Base-by-base conservation (phyloP, 2,888 invertebrate genomes). In the Smittia sp. region DNA sequence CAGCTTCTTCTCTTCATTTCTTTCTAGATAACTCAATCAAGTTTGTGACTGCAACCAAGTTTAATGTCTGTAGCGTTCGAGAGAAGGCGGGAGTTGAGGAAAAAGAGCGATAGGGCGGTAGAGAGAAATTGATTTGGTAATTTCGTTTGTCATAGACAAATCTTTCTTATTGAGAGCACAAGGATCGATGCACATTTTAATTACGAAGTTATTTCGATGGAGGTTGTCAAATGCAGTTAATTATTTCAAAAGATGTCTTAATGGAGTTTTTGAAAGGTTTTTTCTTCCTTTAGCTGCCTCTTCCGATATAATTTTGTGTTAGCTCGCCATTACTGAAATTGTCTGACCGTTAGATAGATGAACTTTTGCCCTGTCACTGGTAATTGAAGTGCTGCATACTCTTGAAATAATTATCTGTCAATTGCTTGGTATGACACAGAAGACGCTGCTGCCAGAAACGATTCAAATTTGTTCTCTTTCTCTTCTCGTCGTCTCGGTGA, bases 341-440 rank as follows among this genome's bases (percentile, higher is more conserved):
- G 11, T 46, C 46, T 46, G 32, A 32, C 32, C 9, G n/a, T 39
- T 39, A 39, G 13, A 9, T 39, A 13, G 39, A 39, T 13, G 13
- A 39, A 39, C 39, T 46, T 46, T n/a, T 46, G 15, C 15, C 11
- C 46, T 39, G 46, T 46, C 46, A 46, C 11, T 46, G 6, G 32
- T 11, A 18, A 58, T 22, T 58, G 22, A 58, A 58, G 18, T 9
- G 22, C n/a, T 22, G 58, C 58, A 58, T n/a, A 4, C n/a, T 58
- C n/a, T 58, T 58, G 58, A 58, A 46, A 46, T 46, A 46, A 46
- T 46, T 46, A 46, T 46, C 46, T 46, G 46, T 46, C 46, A 46
- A 46, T 46, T 11, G 46, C 46, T 39, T 11, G n/a, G 46, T 15
- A n/a, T 46, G 46, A 46, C 46, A 46, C 46, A 46, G 46, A 46